Conservation (phyloP, 2,888 invertebrate species). For the Cheilosia urbana region DNA sequence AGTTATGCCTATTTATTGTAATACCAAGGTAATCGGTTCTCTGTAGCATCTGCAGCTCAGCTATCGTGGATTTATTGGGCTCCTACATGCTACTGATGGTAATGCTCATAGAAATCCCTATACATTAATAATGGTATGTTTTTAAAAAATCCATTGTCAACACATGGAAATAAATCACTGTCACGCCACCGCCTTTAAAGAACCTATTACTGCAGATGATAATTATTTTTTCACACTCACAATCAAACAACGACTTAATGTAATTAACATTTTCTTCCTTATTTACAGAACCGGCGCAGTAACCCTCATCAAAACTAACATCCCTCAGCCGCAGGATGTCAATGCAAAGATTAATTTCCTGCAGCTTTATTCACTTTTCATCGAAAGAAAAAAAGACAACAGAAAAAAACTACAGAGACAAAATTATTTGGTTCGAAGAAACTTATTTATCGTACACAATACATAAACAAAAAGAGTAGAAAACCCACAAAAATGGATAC, state of each 20-base stretch:
- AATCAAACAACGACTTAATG: not conserved
- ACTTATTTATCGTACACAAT: slow-evolving; percentile 32
- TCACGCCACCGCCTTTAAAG: no score
- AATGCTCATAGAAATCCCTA: no score
- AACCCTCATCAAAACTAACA: slow-evolving; percentile 27
- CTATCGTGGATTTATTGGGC: no score
- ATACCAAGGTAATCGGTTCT: no score
- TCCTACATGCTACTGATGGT: no score
- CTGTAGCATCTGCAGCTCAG: no score
- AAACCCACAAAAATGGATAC: slow-evolving; percentile 28
- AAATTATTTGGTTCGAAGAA: slow-evolving; percentile 30
- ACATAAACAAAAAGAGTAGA: not conserved
- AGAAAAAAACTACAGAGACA: slow-evolving; percentile 23
- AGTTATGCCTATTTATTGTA: no score
- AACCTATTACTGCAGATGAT: no score
- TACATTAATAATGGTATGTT: no score
- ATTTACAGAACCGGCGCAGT: not conserved
- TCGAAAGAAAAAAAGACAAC: slow-evolving; percentile 6
- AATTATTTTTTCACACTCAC: no score
- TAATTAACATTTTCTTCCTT: slow-evolving; percentile 38
- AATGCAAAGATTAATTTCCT: slow-evolving; percentile 54
- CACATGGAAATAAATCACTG: no score
- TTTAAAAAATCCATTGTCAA: no score
- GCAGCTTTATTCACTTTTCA: slow-evolving; percentile 36
- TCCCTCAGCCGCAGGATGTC: slow-evolving; percentile 15